Evolutionary conservation across 2,797 vertebrate genomes (phyloP), one percentile per base, ranked within the genome.

Genomic region (Enteromius thamalakanensis): DNA sequence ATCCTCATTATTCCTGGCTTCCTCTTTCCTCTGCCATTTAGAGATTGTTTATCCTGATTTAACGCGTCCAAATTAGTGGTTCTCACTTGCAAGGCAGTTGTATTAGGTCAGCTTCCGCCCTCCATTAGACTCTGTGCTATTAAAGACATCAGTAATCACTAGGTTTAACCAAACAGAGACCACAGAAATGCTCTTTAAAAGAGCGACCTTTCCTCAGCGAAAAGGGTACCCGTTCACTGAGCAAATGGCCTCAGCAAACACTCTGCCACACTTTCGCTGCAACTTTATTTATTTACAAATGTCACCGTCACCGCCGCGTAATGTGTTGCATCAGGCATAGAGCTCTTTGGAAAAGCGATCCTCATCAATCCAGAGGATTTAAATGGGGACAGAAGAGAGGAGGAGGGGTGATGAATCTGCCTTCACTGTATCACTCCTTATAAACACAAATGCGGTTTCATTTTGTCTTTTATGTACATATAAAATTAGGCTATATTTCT

Each of bases 241-340:
- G 60, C 29, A 78, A 85, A 79, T 67, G 58, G 80, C 68, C 58
- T 82, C 17, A 1, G 70, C 67, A 85, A 72, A 82, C 75, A 70
- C 65, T 42, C 67, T 64, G 80, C 82, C 80, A 82, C 75, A 82
- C 80, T 70, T 82, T 79, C 3, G 6, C 58, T 45, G 69, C 62
- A 42, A 58, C 23, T 86, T 86, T 76, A 75, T 79, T 86, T 80
- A 79, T 85, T 85, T 78, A 49, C 26, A 85, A 76, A 86, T 81
- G 83, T 75, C 83, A 83, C 83, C 19, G 37, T 55, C 72, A 60
- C 67, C 19, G 15, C 65, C 60, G 58, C 23, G 51, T 83, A 79
- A 87, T 75, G 75, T 76, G 68, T 34, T 42, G 34, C 32, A 81
- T 82, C 75, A 82, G 84, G 79, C 49, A 4, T 70, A 55, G 21